Evolutionary conservation across 2,113 vertebrate genomes (phyloP).

Genomic region (Epinephelus moara): DNA sequence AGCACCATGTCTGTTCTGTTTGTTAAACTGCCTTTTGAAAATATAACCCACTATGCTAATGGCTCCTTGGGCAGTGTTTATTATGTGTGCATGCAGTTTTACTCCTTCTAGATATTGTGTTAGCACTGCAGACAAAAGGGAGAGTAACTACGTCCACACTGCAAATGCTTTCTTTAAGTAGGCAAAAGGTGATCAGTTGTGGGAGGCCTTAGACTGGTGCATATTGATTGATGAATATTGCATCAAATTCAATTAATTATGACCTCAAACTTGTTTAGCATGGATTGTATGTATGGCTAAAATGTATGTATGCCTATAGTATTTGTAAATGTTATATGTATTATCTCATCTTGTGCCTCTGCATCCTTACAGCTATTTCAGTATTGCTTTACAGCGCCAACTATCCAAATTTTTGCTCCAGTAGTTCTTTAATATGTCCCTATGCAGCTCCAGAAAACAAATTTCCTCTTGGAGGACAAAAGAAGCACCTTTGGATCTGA

Average conservation of each 20-base stretch:
- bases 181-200: background rate
- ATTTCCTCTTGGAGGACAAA: conserved; percentile 38
- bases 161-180: conserved; percentile 1
- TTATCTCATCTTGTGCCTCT: conserved; percentile 5
- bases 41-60: background rate
- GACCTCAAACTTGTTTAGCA: background rate
- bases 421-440: conserved; percentile 24
- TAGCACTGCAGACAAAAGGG: background rate
- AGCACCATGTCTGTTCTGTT: background rate
- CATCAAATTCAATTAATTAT: background rate
- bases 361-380: background rate
- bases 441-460: conserved; percentile 30
- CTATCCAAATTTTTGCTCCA: conserved; percentile 27
- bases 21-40: conserved; percentile 21
- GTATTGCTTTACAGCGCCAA: background rate
- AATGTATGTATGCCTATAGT: background rate
- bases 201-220: background rate
- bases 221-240: background rate
- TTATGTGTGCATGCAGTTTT: background rate
- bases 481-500: conserved; percentile 19
- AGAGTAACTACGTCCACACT: background rate
- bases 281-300: background rate
- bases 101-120: conserved; percentile 1
- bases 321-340: background rate
- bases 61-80: conserved; percentile 15